A percentile compares a stretch with the other conserved stretches of the same genome.
These are phyloP conservation scores for Fringilla coelebs DNA, from an alignment of 2,797 vertebrate species.

Conservation along the genomic window DNA sequence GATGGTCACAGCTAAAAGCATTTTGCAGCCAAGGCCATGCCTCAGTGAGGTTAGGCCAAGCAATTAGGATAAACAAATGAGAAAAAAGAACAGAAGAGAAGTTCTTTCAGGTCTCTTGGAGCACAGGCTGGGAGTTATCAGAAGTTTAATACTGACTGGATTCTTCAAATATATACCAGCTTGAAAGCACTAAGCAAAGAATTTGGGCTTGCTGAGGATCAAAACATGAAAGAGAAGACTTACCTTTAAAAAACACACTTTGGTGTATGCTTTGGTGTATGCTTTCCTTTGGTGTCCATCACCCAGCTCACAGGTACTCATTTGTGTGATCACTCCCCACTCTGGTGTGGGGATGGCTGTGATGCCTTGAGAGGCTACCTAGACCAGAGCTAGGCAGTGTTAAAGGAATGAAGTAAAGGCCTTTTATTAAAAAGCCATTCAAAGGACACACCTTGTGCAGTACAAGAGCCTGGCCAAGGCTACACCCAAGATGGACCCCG, in stretches of 20 bases:
- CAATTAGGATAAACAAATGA: not conserved
- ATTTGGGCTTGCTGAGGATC: not conserved
- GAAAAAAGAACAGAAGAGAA: not conserved
- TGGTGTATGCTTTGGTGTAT: not conserved
- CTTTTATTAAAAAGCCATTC: not conserved
- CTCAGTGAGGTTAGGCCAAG: not conserved
- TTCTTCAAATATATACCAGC: not conserved
- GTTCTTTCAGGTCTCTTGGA: not conserved
- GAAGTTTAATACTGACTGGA: not conserved
- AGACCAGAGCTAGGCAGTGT: not conserved
- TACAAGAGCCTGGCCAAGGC: not conserved
- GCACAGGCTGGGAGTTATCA: not conserved
- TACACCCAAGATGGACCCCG: not conserved
- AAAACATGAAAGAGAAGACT: not conserved
- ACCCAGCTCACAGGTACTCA: not conserved
- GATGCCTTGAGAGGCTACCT: not conserved
- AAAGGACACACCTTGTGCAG: not conserved
- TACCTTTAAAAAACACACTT: not conserved
- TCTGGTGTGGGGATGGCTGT: not conserved
- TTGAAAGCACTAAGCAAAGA: not conserved
- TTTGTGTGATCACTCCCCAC: not conserved
- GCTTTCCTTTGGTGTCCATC: not conserved
- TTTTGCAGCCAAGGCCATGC: not conserved
- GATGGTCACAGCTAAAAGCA: not conserved
- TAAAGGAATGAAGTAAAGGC: not conserved